A percentile compares a stretch with the other conserved stretches of the same genome.
phyloP scores from a whole-genome alignment of 2,888 invertebrate genomes.

The Drosophila diplacantha region DNA sequence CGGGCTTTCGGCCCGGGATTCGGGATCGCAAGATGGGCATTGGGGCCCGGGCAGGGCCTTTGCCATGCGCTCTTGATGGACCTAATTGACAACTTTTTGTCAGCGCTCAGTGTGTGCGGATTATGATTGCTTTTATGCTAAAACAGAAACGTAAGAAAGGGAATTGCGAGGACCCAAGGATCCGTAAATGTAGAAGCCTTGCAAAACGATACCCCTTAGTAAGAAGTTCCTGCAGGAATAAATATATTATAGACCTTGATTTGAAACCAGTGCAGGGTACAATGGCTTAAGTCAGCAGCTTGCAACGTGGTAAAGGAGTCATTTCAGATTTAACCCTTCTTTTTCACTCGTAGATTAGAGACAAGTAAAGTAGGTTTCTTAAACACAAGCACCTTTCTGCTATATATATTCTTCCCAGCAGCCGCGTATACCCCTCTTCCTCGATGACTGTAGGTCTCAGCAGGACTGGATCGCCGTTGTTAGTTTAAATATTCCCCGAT shows the following conservation, averaged over 20 bases:
- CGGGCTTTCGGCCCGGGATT: conserved; percentile 14
- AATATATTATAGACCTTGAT: no score
- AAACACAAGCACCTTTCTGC: not conserved
- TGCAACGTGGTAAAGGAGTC: no score
- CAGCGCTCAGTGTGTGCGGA: conserved; percentile 65
- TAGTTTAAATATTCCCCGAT: conserved; percentile 58
- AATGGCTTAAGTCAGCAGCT: no score
- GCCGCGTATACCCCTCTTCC: not conserved
- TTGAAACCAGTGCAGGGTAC: no score
- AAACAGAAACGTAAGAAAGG: conserved; percentile 23
- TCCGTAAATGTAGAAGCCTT: no score
- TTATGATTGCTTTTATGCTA: conserved; percentile 76
- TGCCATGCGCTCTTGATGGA: conserved; percentile 56
- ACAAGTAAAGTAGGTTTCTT: no score
- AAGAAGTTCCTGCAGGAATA: not conserved
- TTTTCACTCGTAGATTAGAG: no score
- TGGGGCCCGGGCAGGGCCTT: conserved; percentile 16
- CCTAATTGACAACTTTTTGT: conserved; percentile 76
- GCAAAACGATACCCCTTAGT: conserved; percentile 1
- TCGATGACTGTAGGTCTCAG: not conserved
- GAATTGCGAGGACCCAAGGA: not conserved
- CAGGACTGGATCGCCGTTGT: conserved; percentile 38
- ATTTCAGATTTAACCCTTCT: no score
- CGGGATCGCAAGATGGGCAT: conserved; percentile 6
- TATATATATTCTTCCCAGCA: not conserved